A percentile compares a stretch with the other conserved stretches of the same genome.
These are phyloP conservation scores for Conus ventricosus DNA, from an alignment of 1,140 invertebrate genomes.

Conservation along the genomic window DNA sequence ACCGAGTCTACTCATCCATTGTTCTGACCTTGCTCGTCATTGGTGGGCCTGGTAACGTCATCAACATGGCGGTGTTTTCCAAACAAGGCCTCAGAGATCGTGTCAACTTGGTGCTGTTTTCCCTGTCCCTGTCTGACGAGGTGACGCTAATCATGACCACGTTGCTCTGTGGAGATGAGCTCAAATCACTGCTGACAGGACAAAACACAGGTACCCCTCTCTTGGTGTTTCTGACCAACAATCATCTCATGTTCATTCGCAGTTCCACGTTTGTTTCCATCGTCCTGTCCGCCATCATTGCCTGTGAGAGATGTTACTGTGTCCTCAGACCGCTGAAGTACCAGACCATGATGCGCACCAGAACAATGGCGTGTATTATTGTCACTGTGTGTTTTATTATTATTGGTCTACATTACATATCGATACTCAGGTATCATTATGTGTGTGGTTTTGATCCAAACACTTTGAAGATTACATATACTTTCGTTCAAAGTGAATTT, in stretches of 20 bases:
- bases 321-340: neutral
- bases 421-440: neutral
- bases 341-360: neutral
- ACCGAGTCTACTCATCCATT: neutral
- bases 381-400: neutral
- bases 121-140: neutral
- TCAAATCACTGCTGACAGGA: neutral
- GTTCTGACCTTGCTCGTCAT: neutral
- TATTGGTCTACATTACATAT: neutral
- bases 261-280: neutral
- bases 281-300: neutral
- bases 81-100: neutral
- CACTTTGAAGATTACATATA: too few species aligned
- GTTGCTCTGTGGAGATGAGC: neutral
- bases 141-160: neutral
- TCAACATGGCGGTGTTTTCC: neutral
- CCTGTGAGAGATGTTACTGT: conserved; percentile 4
- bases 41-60: neutral
- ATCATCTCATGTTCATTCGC: neutral
- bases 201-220: neutral
- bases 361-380: neutral
- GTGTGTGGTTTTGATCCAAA: neutral
- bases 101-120: neutral
- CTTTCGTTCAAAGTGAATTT: neutral
- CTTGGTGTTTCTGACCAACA: neutral